Conservation (phyloP, 35 echinoderm and acorn worm genomes). For the Amphiura filiformis region DNA sequence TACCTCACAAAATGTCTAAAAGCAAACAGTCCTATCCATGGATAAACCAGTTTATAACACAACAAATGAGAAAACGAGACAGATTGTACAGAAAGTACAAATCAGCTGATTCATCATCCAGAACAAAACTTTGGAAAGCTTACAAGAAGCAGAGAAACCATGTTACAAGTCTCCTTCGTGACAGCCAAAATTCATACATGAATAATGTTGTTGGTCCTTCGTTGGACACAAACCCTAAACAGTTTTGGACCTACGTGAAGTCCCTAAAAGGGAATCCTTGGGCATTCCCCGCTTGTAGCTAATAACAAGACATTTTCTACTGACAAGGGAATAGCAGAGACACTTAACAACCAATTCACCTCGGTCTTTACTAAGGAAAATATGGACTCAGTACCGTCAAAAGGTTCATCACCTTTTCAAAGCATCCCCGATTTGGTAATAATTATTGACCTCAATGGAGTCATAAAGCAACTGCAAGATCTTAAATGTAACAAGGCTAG, state of each 20-base stretch:
- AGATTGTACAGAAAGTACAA: neutral
- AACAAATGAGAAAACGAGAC: slow-evolving; percentile 48
- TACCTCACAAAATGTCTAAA: slow-evolving; percentile 18
- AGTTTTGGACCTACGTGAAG: slow-evolving; percentile 4
- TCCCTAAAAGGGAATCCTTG: neutral
- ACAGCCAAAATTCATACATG: slow-evolving; percentile 23
- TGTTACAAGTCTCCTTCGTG: slow-evolving; percentile 7
- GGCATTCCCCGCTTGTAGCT: neutral
- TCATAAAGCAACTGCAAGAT: slow-evolving; percentile 33
- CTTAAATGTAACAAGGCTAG: slow-evolving; percentile 16
- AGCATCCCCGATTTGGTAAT: slow-evolving; percentile 4
- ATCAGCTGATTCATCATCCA: neutral
- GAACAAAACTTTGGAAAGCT: slow-evolving; percentile 1
- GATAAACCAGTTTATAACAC: neutral
- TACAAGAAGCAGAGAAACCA: slow-evolving; percentile 22
- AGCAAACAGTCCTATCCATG: slow-evolving; percentile 17
- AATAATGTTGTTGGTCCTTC: slow-evolving; percentile 19
- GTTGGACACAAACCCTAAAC: slow-evolving; percentile 31
- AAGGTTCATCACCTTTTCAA: neutral
- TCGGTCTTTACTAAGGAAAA: slow-evolving; percentile 43
- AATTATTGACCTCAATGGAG: slow-evolving; percentile 1
- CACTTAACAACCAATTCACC: slow-evolving; percentile 27
- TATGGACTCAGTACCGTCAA: neutral
- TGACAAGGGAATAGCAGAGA: slow-evolving; percentile 16
- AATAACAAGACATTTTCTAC: slow-evolving; percentile 7